A percentile compares a stretch with the other conserved stretches of the same genome.
These are phyloP conservation scores for Eremobia ochroleuca DNA, from an alignment of 2,888 invertebrate genomes.

Conservation along the genomic window DNA sequence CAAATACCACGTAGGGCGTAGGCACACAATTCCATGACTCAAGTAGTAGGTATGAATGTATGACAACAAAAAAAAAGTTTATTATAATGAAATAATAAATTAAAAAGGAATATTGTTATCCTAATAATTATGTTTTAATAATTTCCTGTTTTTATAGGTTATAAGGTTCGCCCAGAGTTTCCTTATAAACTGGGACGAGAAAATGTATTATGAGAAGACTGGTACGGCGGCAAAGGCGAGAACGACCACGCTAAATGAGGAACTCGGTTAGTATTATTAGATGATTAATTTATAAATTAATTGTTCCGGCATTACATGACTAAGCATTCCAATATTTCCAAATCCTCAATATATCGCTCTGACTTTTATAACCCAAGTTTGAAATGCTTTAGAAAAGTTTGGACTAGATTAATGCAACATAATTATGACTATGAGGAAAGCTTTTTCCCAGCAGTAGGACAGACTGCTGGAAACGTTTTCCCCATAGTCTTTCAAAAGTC, in stretches of 20 bases:
- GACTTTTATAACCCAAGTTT: neutral
- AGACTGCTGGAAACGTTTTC: too few relatives aligned
- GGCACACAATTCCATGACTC: constrained; percentile 10
- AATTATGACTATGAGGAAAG: neutral
- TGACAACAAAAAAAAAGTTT: neutral
- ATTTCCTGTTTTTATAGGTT: constrained; percentile 92
- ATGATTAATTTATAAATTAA: constrained; percentile 1
- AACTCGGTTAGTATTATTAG: constrained; percentile 92
- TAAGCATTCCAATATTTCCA: neutral
- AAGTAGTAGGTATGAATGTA: neutral
- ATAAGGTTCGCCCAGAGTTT: constrained; percentile 99
- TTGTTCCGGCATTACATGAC: neutral
- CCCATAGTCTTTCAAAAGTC: neutral
- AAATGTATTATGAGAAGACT: constrained; percentile 98
- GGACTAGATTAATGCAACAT: neutral
- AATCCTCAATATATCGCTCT: neutral
- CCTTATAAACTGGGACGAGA: constrained; percentile 99
- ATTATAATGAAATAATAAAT: neutral
- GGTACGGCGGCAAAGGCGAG: constrained; percentile 98
- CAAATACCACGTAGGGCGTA: constrained; percentile 2
- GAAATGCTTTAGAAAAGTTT: neutral
- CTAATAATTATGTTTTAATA: neutral
- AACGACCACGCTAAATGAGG: constrained; percentile 99
- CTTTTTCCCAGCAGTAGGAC: too few relatives aligned
- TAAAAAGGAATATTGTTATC: neutral